Base-by-base conservation (phyloP, 2,797 vertebrate genomes). In the Channallabes apus region DNA sequence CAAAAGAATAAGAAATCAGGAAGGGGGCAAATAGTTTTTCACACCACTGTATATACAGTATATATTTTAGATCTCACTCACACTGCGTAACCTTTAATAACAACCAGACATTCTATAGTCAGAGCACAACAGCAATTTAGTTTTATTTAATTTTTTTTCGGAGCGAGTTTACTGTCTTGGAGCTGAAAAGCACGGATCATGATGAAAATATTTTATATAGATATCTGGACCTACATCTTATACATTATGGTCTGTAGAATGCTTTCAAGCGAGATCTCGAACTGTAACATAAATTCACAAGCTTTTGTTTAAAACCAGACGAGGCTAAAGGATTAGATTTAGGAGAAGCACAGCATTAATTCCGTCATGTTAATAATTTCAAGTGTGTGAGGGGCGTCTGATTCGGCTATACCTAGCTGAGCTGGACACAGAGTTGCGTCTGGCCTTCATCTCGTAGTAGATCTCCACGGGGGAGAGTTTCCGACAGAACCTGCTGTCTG, bases 401-500 rank as follows among this genome's bases (percentile, higher is more conserved):
- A 9, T 41, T 17, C 41, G 9, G 17, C 22, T 41, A 85, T 85
- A 96, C 95, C 95, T 95, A 89, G 94, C 93, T 1, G 94, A 93
- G 87, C 94, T 95, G 87, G 95, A 94, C 84, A 96, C 90, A 0
- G 95, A 96, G 89, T 94, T 96, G 84, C 93, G 94, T 8, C 94
- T 93, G 82, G 92, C 93, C 91, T 92, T 95, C 83, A 94, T 94
- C 72, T 95, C 96, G 51, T 92, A 94, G 75, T 96, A 96, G 83
- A 96, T 90, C 87, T 96, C 96, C 4, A 94, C 91, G 0, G 94
- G 94, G 82, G 94, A 94, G 1, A 92, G 88, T 3, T 93, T 94
- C 54, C 92, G 87, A 85, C 87, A 88, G 72, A 91, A 83, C 79
- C 93, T 91, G 65, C 93, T 90, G 87, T 96, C 94, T 7, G 95